Conservation (phyloP, 2,113 vertebrate genomes). For the Heterochromis multidens region DNA sequence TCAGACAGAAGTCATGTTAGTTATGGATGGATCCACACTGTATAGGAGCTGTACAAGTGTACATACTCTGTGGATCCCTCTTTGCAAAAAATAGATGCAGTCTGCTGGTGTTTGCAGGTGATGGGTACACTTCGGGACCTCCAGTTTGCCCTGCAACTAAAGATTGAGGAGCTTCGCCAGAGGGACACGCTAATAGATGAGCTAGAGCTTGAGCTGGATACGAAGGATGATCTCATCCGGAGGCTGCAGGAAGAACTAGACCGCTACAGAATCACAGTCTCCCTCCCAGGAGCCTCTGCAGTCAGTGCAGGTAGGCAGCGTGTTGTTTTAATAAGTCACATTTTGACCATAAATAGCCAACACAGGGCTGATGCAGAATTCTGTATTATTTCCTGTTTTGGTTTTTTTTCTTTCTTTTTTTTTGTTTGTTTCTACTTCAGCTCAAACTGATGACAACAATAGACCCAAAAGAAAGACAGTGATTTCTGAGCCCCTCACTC, state of each 20-base stretch:
- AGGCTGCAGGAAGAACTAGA: conserved; percentile 79
- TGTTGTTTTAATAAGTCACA: background rate
- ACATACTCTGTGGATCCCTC: background rate
- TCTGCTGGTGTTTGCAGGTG: conserved; percentile 16
- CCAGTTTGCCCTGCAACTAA: conserved; percentile 78
- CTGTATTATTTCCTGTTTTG: background rate
- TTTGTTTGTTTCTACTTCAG: conserved; percentile 27
- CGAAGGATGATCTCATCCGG: conserved; percentile 79
- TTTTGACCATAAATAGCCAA: background rate
- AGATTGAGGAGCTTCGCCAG: conserved; percentile 80
- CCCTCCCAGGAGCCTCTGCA: conserved; percentile 55
- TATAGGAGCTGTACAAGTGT: background rate
- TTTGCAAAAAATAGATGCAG: background rate
- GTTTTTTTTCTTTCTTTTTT: background rate
- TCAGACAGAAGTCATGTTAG: background rate
- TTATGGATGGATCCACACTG: background rate
- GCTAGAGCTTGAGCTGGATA: conserved; percentile 76
- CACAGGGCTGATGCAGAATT: background rate
- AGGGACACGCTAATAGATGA: conserved; percentile 79
- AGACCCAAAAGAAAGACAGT: conserved; percentile 65
- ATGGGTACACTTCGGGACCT: conserved; percentile 81
- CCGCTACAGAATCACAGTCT: conserved; percentile 67
- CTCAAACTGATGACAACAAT: conserved; percentile 44
- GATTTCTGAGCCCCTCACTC: conserved; percentile 64
- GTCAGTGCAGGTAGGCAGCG: conserved; percentile 37